Base-by-base conservation (phyloP, 2,888 invertebrate species). In the Agonopterix subpropinquella region DNA sequence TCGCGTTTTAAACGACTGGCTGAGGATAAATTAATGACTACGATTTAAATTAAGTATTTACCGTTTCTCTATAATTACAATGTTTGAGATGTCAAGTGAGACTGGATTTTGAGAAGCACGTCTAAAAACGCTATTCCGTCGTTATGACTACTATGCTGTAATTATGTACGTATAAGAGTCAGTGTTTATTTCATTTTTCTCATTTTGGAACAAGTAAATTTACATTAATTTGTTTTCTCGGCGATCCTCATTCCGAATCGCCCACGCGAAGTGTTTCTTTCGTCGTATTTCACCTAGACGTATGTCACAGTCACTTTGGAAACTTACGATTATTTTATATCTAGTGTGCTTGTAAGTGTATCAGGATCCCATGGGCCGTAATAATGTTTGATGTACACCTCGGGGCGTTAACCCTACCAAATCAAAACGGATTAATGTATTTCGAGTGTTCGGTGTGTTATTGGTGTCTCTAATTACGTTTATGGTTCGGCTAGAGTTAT, bases 381-480 rank as follows among this genome's bases (percentile, higher is more conserved):
- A 61, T 61, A 64, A 67, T 65, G 70, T 73, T 75, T 76, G 77
- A 79, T 73, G 69, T 73, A 77, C 72, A 66, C 63, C 57, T 64
- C 60, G 58, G 74, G 67, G 61, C 75, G 68, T 76, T 76, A 80
- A 80, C 80, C 82, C 71, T 73, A 68, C 65, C 73, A 71, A 80
- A 81, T 82, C 74, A 76, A 73, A 81, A 71, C 67, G 75, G 79
- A 80, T 82, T 80, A 83, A 82, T 86, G 78, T 73, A 76, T 80
- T 75, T 81, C 76, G 74, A 80, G 80, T 81, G 79, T 76, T 76
- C 67, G 65, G 73, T 77, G 70, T 76, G 76, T 66, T 81, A 82
- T 77, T 80, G 80, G 79, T 80, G 75, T 80, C 80, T 82, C 79
- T 86, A 83, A 86, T 86, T 85, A 82, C 77, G 77, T 80, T 80